Percentiles rank a stretch among this genome's conserved stretches.
Conservation (phyloP, 2,113 vertebrate genomes). For the Zapus hudsonius region DNA sequence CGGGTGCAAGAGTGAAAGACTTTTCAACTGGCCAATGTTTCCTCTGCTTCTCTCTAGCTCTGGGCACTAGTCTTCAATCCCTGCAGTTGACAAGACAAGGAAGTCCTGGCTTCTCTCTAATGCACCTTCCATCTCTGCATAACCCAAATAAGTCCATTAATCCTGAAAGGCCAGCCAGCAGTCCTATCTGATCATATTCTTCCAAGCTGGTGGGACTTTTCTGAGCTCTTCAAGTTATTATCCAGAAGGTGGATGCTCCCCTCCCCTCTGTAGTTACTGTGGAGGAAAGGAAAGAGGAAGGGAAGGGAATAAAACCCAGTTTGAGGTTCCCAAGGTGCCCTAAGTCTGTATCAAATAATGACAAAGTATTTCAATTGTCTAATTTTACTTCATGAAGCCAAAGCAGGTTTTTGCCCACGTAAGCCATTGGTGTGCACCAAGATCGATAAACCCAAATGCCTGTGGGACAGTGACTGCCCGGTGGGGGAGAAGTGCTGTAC, state of each 20-base stretch:
- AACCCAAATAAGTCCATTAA: background rate
- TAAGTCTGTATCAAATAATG: background rate
- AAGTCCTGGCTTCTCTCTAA: background rate
- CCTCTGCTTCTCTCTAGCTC: background rate
- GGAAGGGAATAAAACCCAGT: background rate
- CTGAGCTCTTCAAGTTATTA: background rate
- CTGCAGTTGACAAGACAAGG: background rate
- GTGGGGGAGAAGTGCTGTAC: conserved; percentile 51
- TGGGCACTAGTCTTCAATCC: background rate
- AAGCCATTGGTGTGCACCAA: rapidly evolving
- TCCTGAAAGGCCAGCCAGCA: background rate
- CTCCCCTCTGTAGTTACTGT: background rate
- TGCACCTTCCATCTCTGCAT: background rate
- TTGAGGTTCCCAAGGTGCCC: background rate
- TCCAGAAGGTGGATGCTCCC: background rate
- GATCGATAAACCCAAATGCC: conserved; percentile 49
- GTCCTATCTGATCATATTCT: background rate
- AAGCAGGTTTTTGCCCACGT: conserved; percentile 43
- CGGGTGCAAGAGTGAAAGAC: background rate
- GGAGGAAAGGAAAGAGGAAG: background rate
- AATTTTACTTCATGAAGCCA: conserved; percentile 62
- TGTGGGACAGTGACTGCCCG: conserved; percentile 50
- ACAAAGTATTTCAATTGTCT: conserved; percentile 35
- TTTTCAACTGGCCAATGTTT: conserved; percentile 4
- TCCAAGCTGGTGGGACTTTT: background rate